Evolutionary conservation across 1,140 invertebrate genomes (phyloP), one percentile per base, ranked within the genome.

Genomic region (Cydia splendana): DNA sequence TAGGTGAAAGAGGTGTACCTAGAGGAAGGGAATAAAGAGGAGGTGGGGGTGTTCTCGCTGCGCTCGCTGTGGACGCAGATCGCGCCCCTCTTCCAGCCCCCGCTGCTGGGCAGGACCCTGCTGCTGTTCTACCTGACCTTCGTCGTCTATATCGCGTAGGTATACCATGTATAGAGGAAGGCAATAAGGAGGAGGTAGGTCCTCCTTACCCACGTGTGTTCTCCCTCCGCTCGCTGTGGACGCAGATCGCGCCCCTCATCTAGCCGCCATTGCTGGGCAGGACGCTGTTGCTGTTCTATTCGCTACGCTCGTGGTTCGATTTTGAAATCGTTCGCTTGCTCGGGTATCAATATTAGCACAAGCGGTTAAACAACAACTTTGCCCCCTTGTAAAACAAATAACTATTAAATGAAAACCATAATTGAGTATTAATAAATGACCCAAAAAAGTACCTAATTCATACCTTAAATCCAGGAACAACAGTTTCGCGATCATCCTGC

Each of bases 401-500:
- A 24, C 24, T 24, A 24, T 62, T 9, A 62, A 12, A 20, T 20
- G 57, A 62, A 62, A 20, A 18, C 9, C 20, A 62, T 62, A 62
- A 18, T 42, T 1, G 34, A 38, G 48, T 51, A 51, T 0, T 13
- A 12, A 13, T 51, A 13, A 51, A 7, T 51, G 48, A 15, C 12
- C 48, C 15, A 15, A 7, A 38, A 38, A 38, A 38, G 24, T 24
- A 24, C 2, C 24, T 7, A 38, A 38, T 30, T 30, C 6, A 4
- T 65, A 0, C 42, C 77, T 76, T 5, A 24, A 77, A 80, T 75
- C 15, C 79, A 92, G 89, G 0, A 92, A 91, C 73, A 92, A 92
- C 79, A 89, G 88, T 76, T 91, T 88, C 78, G 87, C 89, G 0
- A 90, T 91, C 53, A 89, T 91, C 48, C 75, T 91, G 77, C 89